Evolutionary conservation across 2,797 vertebrate genomes (phyloP), one percentile per base, ranked within the genome.

Genomic region (Eurystomus glaucurus): DNA sequence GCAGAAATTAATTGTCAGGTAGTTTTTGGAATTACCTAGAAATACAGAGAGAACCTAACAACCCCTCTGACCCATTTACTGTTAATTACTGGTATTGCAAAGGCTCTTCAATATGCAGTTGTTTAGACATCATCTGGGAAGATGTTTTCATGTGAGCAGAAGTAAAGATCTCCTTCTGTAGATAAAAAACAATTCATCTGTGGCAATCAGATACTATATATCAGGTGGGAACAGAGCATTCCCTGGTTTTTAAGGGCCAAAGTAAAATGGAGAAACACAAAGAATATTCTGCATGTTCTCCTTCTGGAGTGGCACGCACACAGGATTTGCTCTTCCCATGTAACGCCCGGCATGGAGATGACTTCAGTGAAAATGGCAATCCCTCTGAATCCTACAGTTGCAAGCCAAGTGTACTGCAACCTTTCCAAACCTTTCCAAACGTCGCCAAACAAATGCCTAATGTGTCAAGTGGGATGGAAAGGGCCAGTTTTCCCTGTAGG

Each of bases 141-240:
- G 90, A 77, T 43, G 51, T 41, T 62, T 78, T 86, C 62, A 82
- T 18, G 58, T 1, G 1, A 81, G 31, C 41, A 72, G 88, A 62
- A 90, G 68, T 28, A 80, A 90, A 88, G 66, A 58, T 48, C 50
- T 88, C n/a, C 14, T 88, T 83, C 37, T 25, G 22, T 70, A 72
- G 93, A 88, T 81, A 87, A 76, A 55, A 62, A 90, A 76, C 62
- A 48, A 82, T 92, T 78, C 86, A 79, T 61, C 80, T 82, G 22
- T 79, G 74, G 80, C 80, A 94, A 89, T 74, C 77, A 74, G 86
- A 85, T 76, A 77, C 45, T 80, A 88, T 20, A 33, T 5, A 74
- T 79, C 72, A 83, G 70, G 80, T 82, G 71, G 70, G 83, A 92
- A 62, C 55, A 11, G n/a, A 77, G 58, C 55, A 25, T 60, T 85